A percentile compares a stretch with the other conserved stretches of the same genome.
Evolutionary conservation across 1,140 invertebrate genomes (phyloP).

Genomic region (Sminthurides bifidus): DNA sequence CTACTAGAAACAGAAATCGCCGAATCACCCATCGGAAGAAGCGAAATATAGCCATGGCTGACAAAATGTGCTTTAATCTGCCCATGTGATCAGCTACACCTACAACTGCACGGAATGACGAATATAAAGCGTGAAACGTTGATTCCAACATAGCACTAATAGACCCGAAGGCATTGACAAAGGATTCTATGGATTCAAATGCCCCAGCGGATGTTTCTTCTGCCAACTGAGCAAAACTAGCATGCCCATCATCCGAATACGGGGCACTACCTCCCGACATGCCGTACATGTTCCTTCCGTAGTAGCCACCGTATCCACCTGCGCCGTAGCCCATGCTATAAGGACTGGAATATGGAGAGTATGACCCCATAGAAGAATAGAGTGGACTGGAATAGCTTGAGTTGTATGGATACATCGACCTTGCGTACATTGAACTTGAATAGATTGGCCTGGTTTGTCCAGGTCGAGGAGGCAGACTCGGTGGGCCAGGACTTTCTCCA

Average conservation of each 20-base stretch:
- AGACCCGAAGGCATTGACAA: slow-evolving; percentile 81
- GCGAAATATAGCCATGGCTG: slow-evolving; percentile 66
- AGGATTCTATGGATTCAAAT: slow-evolving; percentile 86
- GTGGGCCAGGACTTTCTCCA: not conserved
- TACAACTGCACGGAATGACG: slow-evolving; percentile 85
- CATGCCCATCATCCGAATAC: slow-evolving; percentile 40
- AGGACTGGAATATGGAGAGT: not conserved
- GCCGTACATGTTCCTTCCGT: slow-evolving; percentile 35
- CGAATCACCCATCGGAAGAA: slow-evolving; percentile 64
- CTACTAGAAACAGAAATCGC: slow-evolving; percentile 55
- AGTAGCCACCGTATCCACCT: slow-evolving; percentile 34
- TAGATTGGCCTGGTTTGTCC: slow-evolving; percentile 20
- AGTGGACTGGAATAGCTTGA: slow-evolving; percentile 7
- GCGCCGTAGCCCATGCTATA: slow-evolving; percentile 4
- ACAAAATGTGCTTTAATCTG: slow-evolving; percentile 68
- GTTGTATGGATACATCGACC: slow-evolving; percentile 17
- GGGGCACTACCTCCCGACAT: slow-evolving; percentile 34
- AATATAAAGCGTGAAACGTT: slow-evolving; percentile 86
- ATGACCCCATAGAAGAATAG: not conserved
- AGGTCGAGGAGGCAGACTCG: slow-evolving; percentile 21
- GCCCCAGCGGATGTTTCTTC: slow-evolving; percentile 81
- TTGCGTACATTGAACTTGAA: slow-evolving; percentile 7
- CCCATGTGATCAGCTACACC: slow-evolving; percentile 91
- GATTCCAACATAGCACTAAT: slow-evolving; percentile 94
- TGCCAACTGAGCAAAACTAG: slow-evolving; percentile 69